Base-by-base conservation (phyloP, 2,113 vertebrate species). In the Urocynchramus pylzowi region DNA sequence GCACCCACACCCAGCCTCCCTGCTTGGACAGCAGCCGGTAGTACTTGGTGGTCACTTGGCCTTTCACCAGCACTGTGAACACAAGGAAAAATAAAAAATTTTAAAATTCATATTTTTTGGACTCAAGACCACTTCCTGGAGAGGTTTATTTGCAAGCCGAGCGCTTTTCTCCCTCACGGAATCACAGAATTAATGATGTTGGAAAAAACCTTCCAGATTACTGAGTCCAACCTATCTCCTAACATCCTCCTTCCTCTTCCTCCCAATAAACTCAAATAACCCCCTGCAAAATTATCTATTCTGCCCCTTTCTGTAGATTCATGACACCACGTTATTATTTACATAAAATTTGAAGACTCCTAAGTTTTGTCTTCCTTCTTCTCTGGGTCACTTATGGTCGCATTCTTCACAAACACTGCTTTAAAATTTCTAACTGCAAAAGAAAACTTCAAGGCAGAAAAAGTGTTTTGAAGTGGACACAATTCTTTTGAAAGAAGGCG, bases 1-100 rank as follows among this genome's bases (percentile, higher is more conserved):
- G 99, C 85, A 99, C 98, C 99, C 99, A 99, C 41, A 99, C 99
- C 99, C 99, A 99, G 96, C 99, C 99, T 44, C 99, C 99, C 8
- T 98, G 98, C 97, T 99, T 99, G 89, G 99, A 99, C 76, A 99
- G 97, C 93, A 99, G 97, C 76, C 99, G 98, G 96, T 99, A 99
- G 97, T 99, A 99, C 92, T 99, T 99, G 85, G 99, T 99, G 92
- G 99, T 99, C 81, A 99, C 99, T 96, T 99, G 99, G 59, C 99
- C 99, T 97, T 99, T 99, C 96, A 99, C 98, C 92, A 99, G 91
- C 97, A 99, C 99, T 99, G 97, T 23, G 78, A 97, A 85, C 21
- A 91, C 69, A 97, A 91, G 42, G 19, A 80, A 89, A 85, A 67
- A n/a, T n/a, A n/a, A 33, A 42, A 42, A 10, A 28, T 73, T 82